Base-by-base conservation (phyloP, 2,888 invertebrate genomes). In the Helleia helle region DNA sequence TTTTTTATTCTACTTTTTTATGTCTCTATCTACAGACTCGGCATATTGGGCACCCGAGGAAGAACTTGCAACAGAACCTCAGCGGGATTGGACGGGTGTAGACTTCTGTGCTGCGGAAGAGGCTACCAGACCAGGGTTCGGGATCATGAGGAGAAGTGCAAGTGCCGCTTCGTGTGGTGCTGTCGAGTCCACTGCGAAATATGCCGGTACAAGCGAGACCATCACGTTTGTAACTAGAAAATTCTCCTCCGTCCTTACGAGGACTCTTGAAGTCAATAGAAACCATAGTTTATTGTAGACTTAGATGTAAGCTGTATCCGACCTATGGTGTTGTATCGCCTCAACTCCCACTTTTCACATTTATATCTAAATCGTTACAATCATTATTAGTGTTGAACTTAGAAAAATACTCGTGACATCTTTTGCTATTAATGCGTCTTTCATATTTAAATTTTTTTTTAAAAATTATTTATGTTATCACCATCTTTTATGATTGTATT, bases 111-210 rank as follows among this genome's bases (percentile, higher is more conserved):
- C 77, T 96, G 96, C 68, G 95, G 95, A 0, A 87, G 96, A 42
- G 95, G 96, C 7, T 94, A 93, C 74, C 93, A 94, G 65, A 95
- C 95, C 3, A 79, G 93, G 41, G 90, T 94, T 1, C 86, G 91
- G 25, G 92, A 94, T 57, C 92, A 94, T 45, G 91, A 91, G 58
- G 94, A 95, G 65, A 94, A 95, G 70, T 96, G 96, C 76, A 90
- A 92, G 61, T 96, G 96, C 70, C 90, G 91, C 53, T 96, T 96
- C 68, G 93, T 94, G 44, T 96, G 95, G 95, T 96, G 96, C 77
- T 96, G 96, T 75, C 88, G 90, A 51, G 95, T 96, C 1, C 90
- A 91, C 57, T 96, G 96, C 77, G 92, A 94, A 62, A 87, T 90
- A 48, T 96, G 95, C 72, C 88, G 90, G 51, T 90, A 89, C 58